A percentile compares a stretch with the other conserved stretches of the same genome.
phyloP scores from a whole-genome alignment of 1,140 invertebrate species.

The Meloidogyne hapla region DNA sequence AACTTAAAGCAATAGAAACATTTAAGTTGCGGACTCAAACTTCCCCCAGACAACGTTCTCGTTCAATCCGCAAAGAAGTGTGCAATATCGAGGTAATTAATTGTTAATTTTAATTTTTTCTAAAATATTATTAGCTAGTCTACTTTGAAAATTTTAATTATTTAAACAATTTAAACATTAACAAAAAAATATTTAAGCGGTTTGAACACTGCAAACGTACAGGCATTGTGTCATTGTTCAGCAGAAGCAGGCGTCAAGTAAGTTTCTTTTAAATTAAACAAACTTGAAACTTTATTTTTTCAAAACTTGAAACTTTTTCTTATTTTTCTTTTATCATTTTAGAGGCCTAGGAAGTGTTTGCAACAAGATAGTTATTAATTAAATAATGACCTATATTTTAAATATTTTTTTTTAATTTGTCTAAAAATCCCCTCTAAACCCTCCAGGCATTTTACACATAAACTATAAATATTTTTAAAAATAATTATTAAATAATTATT shows the following conservation, averaged over 20 bases:
- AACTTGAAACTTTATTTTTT: neutral
- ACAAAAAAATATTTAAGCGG: slow-evolving; percentile 10
- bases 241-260: slow-evolving; percentile 36
- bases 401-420: neutral
- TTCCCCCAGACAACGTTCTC: slow-evolving; percentile 43
- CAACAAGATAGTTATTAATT: neutral
- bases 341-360: neutral
- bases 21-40: slow-evolving; percentile 32
- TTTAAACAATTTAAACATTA: no score
- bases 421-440: no score
- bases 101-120: no score
- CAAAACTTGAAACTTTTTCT: no score
- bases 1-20: neutral
- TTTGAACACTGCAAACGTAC: slow-evolving; percentile 42
- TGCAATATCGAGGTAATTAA: no score
- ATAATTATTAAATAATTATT: no score
- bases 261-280: neutral
- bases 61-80: slow-evolving; percentile 41
- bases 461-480: no score
- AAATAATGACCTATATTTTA: neutral
- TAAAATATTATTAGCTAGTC: no score
- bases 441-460: neutral
- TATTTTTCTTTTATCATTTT: neutral
- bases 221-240: slow-evolving; percentile 44
- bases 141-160: no score